A percentile compares a stretch with the other conserved stretches of the same genome.
Conservation (phyloP, 2,113 vertebrate species). For the Neofelis nebulosa region DNA sequence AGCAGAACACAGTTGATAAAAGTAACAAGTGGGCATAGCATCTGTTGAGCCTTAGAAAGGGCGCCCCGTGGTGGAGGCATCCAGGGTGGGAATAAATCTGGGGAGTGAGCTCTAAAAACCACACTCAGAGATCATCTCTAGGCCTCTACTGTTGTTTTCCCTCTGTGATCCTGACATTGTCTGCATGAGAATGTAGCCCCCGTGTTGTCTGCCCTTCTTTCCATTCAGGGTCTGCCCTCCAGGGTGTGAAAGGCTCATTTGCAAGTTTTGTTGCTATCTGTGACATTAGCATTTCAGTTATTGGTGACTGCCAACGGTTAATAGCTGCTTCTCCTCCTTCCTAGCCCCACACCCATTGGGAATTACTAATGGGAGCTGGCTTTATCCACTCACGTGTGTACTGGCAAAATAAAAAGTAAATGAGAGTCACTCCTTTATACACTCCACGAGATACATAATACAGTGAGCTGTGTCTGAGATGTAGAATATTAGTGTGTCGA, state of each 20-base stretch:
- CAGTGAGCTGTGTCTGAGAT: not conserved
- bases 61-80: not conserved
- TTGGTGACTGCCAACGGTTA: not conserved
- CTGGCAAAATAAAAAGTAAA: not conserved
- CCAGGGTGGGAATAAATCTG: not conserved
- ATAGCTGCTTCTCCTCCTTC: not conserved
- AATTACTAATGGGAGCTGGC: not conserved
- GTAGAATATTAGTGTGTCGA: not conserved
- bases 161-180: not conserved
- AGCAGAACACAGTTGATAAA: not conserved
- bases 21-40: not conserved
- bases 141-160: not conserved
- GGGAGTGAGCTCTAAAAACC: not conserved
- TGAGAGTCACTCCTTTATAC: not conserved
- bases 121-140: not conserved
- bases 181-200: not conserved
- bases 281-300: not conserved
- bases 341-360: fast-evolving
- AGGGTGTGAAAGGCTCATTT: not conserved
- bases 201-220: not conserved
- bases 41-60: not conserved
- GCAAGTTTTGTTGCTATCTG: not conserved
- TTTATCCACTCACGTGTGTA: not conserved
- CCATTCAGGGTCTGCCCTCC: not conserved
- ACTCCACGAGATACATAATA: no score